Conservation (phyloP, 2,113 vertebrate genomes). For the Prinia subflava region DNA sequence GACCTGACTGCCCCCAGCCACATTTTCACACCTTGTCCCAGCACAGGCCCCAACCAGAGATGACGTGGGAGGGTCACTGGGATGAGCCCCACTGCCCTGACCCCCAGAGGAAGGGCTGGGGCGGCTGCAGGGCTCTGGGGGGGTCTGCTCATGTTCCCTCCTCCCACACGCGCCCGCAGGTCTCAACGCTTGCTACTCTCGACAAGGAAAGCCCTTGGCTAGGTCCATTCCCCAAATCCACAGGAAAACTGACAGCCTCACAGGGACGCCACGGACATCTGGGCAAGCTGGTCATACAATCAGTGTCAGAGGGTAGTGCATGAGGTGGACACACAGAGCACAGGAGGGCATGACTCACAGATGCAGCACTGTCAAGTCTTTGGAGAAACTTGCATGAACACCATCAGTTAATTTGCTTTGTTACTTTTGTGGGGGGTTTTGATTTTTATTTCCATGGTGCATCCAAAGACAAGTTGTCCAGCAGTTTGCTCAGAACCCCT, state of each 20-base stretch:
- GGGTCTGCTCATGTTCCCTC: background rate
- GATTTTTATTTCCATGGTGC: slow-evolving; percentile 74
- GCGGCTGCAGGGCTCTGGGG: background rate
- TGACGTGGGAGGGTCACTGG: background rate
- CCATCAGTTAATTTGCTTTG: slow-evolving; percentile 71
- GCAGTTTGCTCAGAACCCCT: slow-evolving; percentile 72
- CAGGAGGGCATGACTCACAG: slow-evolving; percentile 71
- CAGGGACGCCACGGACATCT: slow-evolving; percentile 47
- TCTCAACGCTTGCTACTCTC: background rate
- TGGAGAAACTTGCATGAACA: slow-evolving; percentile 71
- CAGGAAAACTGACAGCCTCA: slow-evolving; percentile 27
- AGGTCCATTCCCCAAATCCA: slow-evolving; percentile 24
- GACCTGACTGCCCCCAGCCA: background rate
- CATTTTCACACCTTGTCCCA: background rate
- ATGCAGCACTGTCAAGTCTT: slow-evolving; percentile 71
- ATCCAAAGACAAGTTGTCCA: slow-evolving; percentile 75
- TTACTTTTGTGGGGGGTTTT: slow-evolving; percentile 67
- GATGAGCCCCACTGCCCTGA: background rate
- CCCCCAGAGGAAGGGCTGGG: background rate
- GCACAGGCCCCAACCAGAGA: background rate
- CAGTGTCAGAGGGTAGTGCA: slow-evolving; percentile 60
- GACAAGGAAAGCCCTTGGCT: slow-evolving; percentile 11
- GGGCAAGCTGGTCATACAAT: slow-evolving; percentile 58
- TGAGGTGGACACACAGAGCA: slow-evolving; percentile 66
- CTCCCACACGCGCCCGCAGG: background rate